Percentiles rank a stretch among this genome's conserved stretches.
Conservation (phyloP, 2,113 vertebrate genomes). For the Paralichthys olivaceus region DNA sequence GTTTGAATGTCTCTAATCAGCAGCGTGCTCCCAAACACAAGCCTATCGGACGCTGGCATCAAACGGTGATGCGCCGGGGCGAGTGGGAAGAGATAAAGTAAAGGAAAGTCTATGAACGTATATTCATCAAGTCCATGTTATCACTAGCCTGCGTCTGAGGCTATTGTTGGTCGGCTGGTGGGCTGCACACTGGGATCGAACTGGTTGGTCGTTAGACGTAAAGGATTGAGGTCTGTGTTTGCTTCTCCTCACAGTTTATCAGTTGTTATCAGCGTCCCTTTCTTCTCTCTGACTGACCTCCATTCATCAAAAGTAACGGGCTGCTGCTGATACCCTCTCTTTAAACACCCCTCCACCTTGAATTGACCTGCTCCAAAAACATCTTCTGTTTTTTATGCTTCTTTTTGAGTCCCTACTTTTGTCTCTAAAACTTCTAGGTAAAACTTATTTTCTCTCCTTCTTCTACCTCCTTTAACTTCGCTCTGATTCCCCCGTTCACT, state of each 20-base stretch:
- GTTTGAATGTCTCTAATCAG: conserved; percentile 56
- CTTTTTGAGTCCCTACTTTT: background rate
- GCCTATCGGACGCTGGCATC: conserved; percentile 55
- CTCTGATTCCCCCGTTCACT: background rate
- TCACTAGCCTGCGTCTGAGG: conserved; percentile 33
- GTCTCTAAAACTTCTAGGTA: background rate
- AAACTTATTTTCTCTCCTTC: background rate
- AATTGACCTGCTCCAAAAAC: conserved; percentile 29
- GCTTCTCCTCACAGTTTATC: conserved; percentile 43
- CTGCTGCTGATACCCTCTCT: conserved; percentile 37
- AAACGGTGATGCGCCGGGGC: background rate
- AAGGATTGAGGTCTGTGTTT: conserved; percentile 49
- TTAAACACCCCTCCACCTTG: conserved; percentile 39
- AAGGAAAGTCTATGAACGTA: conserved; percentile 12
- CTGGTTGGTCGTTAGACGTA: conserved; percentile 43
- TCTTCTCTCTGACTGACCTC: conserved; percentile 42
- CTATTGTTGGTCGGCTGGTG: conserved; percentile 37
- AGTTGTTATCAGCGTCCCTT: conserved; percentile 51
- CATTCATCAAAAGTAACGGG: conserved; percentile 61
- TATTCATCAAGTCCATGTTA: conserved; percentile 14
- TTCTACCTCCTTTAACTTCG: background rate
- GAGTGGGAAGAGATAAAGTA: conserved; percentile 34
- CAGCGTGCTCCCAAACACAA: conserved; percentile 35
- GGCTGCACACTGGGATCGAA: conserved; percentile 32
- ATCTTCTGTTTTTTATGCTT: background rate